Percentiles rank a stretch among this genome's conserved stretches.
Conservation (phyloP, 2,797 vertebrate species). For the Alauda arvensis region DNA sequence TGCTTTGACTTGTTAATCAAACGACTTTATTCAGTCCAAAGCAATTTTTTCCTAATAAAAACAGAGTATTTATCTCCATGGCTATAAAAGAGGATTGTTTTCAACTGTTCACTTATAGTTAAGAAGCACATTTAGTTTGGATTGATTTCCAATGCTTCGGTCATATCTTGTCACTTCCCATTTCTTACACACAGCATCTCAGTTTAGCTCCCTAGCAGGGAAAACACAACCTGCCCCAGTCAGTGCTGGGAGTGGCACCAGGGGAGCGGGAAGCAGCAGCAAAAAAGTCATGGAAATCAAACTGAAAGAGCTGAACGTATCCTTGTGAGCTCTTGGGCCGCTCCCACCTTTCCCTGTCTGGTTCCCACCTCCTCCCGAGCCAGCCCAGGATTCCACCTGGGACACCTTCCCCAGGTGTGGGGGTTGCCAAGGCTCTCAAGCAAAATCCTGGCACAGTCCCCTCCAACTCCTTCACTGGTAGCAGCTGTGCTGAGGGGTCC, state of each 20-base stretch:
- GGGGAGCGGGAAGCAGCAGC: neutral
- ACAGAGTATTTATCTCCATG: slow-evolving; percentile 83
- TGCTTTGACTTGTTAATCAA: slow-evolving; percentile 83
- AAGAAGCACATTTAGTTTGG: slow-evolving; percentile 97
- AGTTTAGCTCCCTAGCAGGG: slow-evolving; percentile 89
- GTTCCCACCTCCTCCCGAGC: neutral
- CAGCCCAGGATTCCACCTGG: neutral
- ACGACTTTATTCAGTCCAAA: slow-evolving; percentile 81
- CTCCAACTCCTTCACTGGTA: accelerated
- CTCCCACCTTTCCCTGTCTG: neutral
- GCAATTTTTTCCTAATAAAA: slow-evolving; percentile 85
- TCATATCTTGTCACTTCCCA: slow-evolving; percentile 99
- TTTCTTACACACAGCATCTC: slow-evolving; percentile 95
- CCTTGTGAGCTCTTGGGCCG: neutral
- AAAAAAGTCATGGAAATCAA: slow-evolving; percentile 32
- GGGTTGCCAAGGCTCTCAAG: neutral
- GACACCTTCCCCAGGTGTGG: neutral
- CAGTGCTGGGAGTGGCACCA: slow-evolving; percentile 25
- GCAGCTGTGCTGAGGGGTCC: neutral
- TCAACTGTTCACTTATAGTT: slow-evolving; percentile 98
- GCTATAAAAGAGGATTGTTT: slow-evolving; percentile 85
- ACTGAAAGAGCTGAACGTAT: neutral
- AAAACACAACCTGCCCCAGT: slow-evolving; percentile 68
- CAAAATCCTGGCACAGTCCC: no score
- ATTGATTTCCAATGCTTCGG: slow-evolving; percentile 99